These are phyloP conservation scores for Drosophila ananassae DNA, from an alignment of 1,140 invertebrate species.

Conservation along the genomic window DNA sequence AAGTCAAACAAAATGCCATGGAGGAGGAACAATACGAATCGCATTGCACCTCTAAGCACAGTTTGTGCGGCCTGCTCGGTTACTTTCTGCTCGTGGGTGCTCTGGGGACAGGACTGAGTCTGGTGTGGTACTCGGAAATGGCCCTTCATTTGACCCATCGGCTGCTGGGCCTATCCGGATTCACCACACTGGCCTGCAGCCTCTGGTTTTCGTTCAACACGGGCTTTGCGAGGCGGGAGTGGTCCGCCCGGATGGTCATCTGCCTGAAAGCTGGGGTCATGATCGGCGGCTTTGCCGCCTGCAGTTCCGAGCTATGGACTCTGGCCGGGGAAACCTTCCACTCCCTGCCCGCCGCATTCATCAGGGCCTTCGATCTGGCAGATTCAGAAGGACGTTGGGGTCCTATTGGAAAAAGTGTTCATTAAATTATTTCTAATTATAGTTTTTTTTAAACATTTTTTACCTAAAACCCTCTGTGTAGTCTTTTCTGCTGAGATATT, in stretches of 20 bases:
- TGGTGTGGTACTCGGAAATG: not conserved
- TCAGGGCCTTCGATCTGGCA: not conserved
- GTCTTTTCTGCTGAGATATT: too few species aligned
- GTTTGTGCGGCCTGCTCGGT: constrained; percentile 8
- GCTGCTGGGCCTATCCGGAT: not conserved
- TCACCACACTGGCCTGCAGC: constrained; percentile 4
- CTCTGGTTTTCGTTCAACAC: constrained; percentile 29
- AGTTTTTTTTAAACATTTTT: not conserved
- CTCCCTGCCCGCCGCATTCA: not conserved
- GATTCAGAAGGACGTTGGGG: not conserved
- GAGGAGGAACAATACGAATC: not conserved
- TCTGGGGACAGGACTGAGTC: constrained; percentile 5
- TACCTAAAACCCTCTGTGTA: not conserved
- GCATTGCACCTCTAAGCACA: constrained; percentile 34
- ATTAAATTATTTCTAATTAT: too few species aligned
- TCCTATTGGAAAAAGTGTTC: not conserved
- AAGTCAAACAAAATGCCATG: not conserved
- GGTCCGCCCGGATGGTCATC: not conserved
- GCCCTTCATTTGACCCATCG: constrained; percentile 20
- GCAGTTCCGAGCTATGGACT: constrained; percentile 7
- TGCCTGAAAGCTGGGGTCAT: constrained; percentile 25
- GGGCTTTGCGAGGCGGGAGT: constrained; percentile 37
- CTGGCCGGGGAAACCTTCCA: not conserved
- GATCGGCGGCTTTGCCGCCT: not conserved
- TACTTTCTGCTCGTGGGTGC: not conserved